phyloP scores from a whole-genome alignment of 2,888 invertebrate genomes.

The Pristionchus arcanus region DNA sequence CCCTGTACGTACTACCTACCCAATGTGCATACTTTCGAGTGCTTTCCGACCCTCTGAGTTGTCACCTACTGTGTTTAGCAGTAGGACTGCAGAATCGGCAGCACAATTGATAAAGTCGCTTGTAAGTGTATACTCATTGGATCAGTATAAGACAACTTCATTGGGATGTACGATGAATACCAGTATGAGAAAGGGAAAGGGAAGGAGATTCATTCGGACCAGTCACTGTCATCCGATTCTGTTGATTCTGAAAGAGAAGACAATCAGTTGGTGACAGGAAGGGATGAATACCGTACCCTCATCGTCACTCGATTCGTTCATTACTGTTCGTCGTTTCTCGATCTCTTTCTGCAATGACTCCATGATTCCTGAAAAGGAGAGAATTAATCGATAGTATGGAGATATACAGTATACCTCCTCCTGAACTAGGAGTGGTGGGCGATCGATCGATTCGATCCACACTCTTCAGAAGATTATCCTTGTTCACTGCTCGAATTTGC shows the following conservation, averaged over 20 bases:
- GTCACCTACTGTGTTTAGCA: slow-evolving; percentile 26
- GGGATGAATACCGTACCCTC: neutral
- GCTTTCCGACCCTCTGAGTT: neutral
- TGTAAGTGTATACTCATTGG: neutral
- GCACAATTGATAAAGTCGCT: neutral
- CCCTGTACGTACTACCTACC: slow-evolving; percentile 3
- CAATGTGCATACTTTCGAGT: slow-evolving; percentile 34
- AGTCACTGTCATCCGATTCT: slow-evolving; percentile 37
- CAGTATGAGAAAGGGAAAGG: slow-evolving; percentile 23
- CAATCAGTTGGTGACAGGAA: neutral
- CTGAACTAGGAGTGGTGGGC: slow-evolving; percentile 26
- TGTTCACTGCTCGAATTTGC: slow-evolving; percentile 52
- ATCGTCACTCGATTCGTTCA: slow-evolving; percentile 51
- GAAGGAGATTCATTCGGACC: slow-evolving; percentile 46
- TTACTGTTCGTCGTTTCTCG: slow-evolving; percentile 51
- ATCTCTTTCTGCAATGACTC: slow-evolving; percentile 46
- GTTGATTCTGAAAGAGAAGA: slow-evolving; percentile 32
- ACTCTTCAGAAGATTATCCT: slow-evolving; percentile 47
- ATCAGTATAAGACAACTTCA: neutral
- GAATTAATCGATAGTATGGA: neutral
- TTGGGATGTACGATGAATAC: slow-evolving; percentile 41
- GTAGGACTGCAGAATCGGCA: slow-evolving; percentile 15
- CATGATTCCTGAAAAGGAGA: slow-evolving; percentile 44
- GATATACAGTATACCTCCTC: slow-evolving; percentile 52
- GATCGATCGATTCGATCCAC: slow-evolving; percentile 33